Evolutionary conservation across 2,113 vertebrate species (phyloP).

Genomic region (Myocastor coypus): DNA sequence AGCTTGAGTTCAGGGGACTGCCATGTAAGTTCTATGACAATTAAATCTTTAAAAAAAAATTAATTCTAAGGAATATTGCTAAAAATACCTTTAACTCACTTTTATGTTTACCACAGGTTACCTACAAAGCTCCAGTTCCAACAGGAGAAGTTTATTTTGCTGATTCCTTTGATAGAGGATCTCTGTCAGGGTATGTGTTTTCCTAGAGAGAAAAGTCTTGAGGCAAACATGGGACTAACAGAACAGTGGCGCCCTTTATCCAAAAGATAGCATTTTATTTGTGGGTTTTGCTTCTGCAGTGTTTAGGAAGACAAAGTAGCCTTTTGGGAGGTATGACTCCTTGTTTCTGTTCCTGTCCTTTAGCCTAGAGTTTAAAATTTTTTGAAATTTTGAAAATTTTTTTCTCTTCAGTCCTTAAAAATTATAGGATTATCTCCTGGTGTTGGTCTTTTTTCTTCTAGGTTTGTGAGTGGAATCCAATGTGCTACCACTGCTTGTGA

Average conservation of each 20-base stretch:
- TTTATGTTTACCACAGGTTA: constrained; percentile 89
- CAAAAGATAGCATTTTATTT: neutral
- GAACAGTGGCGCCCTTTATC: neutral
- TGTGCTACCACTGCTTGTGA: neutral
- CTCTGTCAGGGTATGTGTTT: constrained; percentile 93
- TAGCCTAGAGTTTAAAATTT: constrained; percentile 25
- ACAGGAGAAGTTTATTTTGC: constrained; percentile 96
- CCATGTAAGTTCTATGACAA: constrained; percentile 5
- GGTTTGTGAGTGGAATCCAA: neutral
- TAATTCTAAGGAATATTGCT: neutral
- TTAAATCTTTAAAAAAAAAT: constrained; percentile 17
- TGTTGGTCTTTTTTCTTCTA: neutral
- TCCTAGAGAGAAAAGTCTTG: neutral
- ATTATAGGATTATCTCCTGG: neutral
- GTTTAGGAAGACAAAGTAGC: neutral
- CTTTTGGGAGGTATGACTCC: neutral
- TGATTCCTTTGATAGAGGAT: constrained; percentile 96
- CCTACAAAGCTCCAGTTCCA: constrained; percentile 95
- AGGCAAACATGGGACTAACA: neutral
- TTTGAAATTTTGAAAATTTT: constrained; percentile 6
- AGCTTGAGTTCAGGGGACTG: neutral
- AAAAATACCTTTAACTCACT: constrained; percentile 9
- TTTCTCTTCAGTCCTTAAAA: constrained; percentile 29
- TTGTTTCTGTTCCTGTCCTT: neutral
- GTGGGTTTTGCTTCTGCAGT: neutral